Evolutionary conservation across 2,888 invertebrate genomes (phyloP).

Genomic region (Nebria brevicollis): DNA sequence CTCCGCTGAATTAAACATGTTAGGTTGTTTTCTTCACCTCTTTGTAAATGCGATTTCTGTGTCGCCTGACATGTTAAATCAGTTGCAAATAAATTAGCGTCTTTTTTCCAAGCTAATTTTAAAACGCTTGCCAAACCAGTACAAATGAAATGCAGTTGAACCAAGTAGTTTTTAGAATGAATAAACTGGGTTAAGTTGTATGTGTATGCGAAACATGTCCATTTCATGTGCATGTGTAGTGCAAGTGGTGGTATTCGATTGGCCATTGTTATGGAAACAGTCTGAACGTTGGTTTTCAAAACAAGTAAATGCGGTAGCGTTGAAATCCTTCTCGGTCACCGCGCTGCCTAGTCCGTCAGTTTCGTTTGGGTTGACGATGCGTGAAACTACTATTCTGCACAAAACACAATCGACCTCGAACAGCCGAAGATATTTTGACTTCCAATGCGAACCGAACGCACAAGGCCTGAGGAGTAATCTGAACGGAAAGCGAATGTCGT

Average conservation of each 20-base stretch:
- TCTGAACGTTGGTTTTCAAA: slow-evolving; percentile 35
- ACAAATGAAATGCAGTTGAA: too few species aligned
- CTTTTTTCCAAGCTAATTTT: too few species aligned
- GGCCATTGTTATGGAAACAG: slow-evolving; percentile 38
- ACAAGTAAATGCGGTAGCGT: slow-evolving; percentile 5
- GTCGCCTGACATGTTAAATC: too few species aligned
- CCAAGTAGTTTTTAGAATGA: too few species aligned
- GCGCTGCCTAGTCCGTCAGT: neutral
- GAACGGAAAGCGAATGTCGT: slow-evolving; percentile 28
- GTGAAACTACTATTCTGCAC: slow-evolving; percentile 25
- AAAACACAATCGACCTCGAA: slow-evolving; percentile 23
- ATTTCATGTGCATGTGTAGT: neutral
- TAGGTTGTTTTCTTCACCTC: too few species aligned
- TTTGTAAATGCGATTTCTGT: too few species aligned
- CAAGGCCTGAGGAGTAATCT: slow-evolving; percentile 23
- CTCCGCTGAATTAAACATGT: too few species aligned
- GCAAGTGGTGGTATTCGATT: slow-evolving; percentile 35
- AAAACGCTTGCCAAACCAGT: too few species aligned
- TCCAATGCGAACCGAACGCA: slow-evolving; percentile 33
- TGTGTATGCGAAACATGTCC: too few species aligned
- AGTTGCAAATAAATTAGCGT: too few species aligned
- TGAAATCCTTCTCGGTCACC: slow-evolving; percentile 5
- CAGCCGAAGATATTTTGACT: slow-evolving; percentile 39
- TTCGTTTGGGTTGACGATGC: slow-evolving; percentile 24
- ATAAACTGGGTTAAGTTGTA: too few species aligned